These are phyloP conservation scores for Metacarcinus magister DNA, from an alignment of 2,888 invertebrate genomes.

Conservation along the genomic window DNA sequence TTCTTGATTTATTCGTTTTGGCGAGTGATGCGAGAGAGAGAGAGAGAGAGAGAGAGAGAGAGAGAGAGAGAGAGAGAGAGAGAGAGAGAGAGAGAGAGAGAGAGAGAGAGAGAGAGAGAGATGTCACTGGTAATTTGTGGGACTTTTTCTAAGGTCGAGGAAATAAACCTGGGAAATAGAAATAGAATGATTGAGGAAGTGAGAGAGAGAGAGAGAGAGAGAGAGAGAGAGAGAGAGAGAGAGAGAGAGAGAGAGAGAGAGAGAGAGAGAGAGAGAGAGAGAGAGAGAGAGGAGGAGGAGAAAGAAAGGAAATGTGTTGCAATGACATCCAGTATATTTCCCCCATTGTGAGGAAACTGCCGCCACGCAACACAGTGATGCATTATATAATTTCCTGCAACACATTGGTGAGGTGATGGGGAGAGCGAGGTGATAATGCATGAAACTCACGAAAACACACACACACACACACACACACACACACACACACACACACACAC, in stretches of 20 bases:
- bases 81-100: too few species aligned
- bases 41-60: not conserved
- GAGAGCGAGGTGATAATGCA: not conserved
- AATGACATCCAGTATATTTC: not conserved
- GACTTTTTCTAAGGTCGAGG: not conserved
- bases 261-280: not conserved
- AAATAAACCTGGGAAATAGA: not conserved
- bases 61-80: not conserved
- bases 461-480: too few species aligned
- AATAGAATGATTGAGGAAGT: conserved; percentile 9
- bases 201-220: conserved; percentile 27
- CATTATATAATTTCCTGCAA: not conserved
- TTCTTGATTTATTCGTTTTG: not conserved
- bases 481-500: too few species aligned
- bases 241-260: conserved; percentile 26
- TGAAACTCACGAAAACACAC: too few species aligned
- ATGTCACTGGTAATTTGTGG: not conserved
- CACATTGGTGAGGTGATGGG: not conserved
- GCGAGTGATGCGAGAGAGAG: not conserved
- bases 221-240: conserved; percentile 22
- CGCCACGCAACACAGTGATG: not conserved
- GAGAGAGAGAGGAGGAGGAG: not conserved
- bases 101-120: conserved; percentile 18
- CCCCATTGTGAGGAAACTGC: not conserved
- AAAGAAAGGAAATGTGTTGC: not conserved